Conservation (phyloP, 2,113 vertebrate genomes). For the Serinus canaria region DNA sequence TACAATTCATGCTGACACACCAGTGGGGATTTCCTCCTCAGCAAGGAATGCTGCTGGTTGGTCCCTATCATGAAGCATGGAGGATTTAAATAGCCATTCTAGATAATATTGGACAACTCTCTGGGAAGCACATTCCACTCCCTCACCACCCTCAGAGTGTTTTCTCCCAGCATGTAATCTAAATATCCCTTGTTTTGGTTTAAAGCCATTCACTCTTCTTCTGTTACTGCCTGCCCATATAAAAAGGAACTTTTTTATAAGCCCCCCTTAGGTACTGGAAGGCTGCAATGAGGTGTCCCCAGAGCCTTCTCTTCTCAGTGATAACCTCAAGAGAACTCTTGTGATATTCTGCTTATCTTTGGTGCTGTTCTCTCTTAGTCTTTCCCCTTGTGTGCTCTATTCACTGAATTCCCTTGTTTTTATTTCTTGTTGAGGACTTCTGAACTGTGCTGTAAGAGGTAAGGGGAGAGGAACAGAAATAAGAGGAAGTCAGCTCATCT, state of each 20-base stretch:
- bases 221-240: neutral
- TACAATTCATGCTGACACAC: neutral
- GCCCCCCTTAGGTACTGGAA: neutral
- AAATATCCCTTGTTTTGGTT: neutral
- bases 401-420: neutral
- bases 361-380: neutral
- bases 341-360: neutral
- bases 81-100: neutral
- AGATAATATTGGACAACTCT: neutral
- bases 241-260: neutral
- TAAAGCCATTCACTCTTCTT: neutral
- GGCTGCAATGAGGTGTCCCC: neutral
- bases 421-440: neutral
- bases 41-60: neutral
- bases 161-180: neutral
- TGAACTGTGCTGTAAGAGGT: neutral
- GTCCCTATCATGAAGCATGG: neutral
- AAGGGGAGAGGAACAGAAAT: neutral
- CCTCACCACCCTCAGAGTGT: neutral
- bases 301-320: neutral
- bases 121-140: neutral
- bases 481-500: neutral
- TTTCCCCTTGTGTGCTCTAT: neutral
- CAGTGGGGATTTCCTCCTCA: neutral
- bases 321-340: neutral